A percentile compares a stretch with the other conserved stretches of the same genome.
Conservation (phyloP, 35 echinoderm and acorn worm species). For the Ophiothrix spiculata region DNA sequence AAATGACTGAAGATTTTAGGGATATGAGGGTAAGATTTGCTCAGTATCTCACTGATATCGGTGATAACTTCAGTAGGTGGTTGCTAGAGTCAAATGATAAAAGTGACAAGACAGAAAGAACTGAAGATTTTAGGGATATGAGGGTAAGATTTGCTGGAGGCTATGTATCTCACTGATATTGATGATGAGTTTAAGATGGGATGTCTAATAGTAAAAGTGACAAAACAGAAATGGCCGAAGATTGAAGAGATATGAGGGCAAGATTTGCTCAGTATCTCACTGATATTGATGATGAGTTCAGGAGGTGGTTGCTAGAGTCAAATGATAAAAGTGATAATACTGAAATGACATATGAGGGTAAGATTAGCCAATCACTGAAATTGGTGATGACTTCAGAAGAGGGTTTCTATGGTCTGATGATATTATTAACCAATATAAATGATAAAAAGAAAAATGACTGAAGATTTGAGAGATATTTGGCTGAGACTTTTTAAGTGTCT, state of each 20-base stretch:
- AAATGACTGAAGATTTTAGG: too few relatives aligned
- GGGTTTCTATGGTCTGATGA: too few relatives aligned
- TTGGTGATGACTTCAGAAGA: too few relatives aligned
- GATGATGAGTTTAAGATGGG: background rate
- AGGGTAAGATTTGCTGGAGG: conserved; percentile 88
- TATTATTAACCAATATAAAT: too few relatives aligned
- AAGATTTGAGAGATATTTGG: too few relatives aligned
- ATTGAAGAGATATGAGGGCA: too few relatives aligned
- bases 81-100: conserved; percentile 74
- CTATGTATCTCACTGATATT: background rate
- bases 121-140: conserved; percentile 90
- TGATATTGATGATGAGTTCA: conserved; percentile 80
- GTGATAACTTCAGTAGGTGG: conserved; percentile 63
- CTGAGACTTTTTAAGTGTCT: too few relatives aligned
- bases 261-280: conserved; percentile 75
- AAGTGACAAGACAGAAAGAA: conserved; percentile 69
- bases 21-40: conserved; percentile 85
- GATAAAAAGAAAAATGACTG: too few relatives aligned
- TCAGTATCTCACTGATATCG: conserved; percentile 72
- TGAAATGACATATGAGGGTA: conserved; percentile 48
- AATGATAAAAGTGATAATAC: conserved; percentile 84
- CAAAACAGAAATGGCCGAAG: too few relatives aligned
- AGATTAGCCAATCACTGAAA: too few relatives aligned
- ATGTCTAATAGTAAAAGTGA: too few relatives aligned
- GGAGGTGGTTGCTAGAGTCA: conserved; percentile 62